Evolutionary conservation across 53 echinoderm and acorn worm species (phyloP).

Genomic region (Zoroaster sp.): DNA sequence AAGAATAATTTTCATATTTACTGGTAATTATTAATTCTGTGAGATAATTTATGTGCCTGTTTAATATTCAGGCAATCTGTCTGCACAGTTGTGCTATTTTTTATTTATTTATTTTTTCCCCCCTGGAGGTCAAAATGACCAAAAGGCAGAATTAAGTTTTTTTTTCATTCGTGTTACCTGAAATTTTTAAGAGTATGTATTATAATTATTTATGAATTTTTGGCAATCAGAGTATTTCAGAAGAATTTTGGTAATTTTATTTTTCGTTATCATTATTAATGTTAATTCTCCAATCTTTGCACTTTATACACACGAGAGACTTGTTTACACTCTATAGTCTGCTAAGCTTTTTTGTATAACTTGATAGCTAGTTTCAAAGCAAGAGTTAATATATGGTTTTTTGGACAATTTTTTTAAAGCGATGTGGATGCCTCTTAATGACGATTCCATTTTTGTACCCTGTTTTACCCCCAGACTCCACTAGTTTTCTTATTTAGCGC

Average conservation of each 20-base stretch:
- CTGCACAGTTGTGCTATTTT: conserved; percentile 35
- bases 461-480: conserved; percentile 1
- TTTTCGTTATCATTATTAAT: conserved; percentile 56
- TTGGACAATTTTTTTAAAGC: conserved; percentile 47
- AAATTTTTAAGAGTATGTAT: conserved; percentile 61
- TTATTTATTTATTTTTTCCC: not conserved
- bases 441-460: conserved; percentile 66
- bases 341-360: conserved; percentile 29
- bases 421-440: conserved; percentile 39
- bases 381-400: conserved; percentile 55
- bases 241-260: conserved; percentile 52
- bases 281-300: conserved; percentile 14
- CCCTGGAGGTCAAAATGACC: conserved; percentile 26
- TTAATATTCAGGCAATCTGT: conserved; percentile 42
- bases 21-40: conserved; percentile 49
- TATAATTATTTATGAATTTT: conserved; percentile 69
- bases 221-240: conserved; percentile 61
- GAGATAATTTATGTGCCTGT: conserved; percentile 61
- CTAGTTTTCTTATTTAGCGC: not conserved
- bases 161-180: conserved; percentile 57
- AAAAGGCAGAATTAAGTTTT: conserved; percentile 4
- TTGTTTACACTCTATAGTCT: not conserved
- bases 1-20: conserved; percentile 62
- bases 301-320: conserved; percentile 53
- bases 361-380: conserved; percentile 49